Evolutionary conservation across 2,888 invertebrate genomes (phyloP), one percentile per base, ranked within the genome.

Genomic region (Lasioglossum calceatum): DNA sequence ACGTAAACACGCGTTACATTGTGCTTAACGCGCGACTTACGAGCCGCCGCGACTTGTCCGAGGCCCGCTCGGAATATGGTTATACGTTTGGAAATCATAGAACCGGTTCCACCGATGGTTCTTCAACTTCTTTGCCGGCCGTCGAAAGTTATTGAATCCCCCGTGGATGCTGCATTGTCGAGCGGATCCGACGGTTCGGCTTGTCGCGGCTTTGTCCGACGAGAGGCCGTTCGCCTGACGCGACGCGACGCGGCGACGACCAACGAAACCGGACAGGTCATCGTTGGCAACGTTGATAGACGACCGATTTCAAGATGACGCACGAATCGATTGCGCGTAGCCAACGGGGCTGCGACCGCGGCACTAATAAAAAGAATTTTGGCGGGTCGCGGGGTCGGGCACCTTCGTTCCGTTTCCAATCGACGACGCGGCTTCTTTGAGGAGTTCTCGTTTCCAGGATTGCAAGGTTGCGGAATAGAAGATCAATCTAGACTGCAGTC

Each of bases 21-120:
- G 79, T 77, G 47, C 61, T 50, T 39, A 42, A 39, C 67, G 74
- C 64, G 64, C 64, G 64, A 67, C 64, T 67, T 67, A 67, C 64
- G 64, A 67, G 32, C 32, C 74, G 32, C 44, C 39, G 77, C 50
- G 64, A 16, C 36, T 16, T 74, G 54, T 39, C 44, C 54, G 47
- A 54, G 42, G n/a, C 14, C 47, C n/a, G 10, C 39, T 54, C 39
- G 44, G 61, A 39, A 64, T 47, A 81, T 81, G 85, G 78, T 85
- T 85, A 80, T 88, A 87, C 78, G 79, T 88, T 89, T 87, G 85
- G 83, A 90, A 90, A 90, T 88, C 81, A 82, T 71, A 79, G 88
- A 89, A 89, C 90, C 89, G 87, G 90, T 90, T 89, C 76, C 70
- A 4, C 23, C 67, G 50, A 4, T 12, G 42, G 23, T 73, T 77